Base-by-base conservation (phyloP, 2,113 vertebrate species). In the Ranitomeya variabilis region DNA sequence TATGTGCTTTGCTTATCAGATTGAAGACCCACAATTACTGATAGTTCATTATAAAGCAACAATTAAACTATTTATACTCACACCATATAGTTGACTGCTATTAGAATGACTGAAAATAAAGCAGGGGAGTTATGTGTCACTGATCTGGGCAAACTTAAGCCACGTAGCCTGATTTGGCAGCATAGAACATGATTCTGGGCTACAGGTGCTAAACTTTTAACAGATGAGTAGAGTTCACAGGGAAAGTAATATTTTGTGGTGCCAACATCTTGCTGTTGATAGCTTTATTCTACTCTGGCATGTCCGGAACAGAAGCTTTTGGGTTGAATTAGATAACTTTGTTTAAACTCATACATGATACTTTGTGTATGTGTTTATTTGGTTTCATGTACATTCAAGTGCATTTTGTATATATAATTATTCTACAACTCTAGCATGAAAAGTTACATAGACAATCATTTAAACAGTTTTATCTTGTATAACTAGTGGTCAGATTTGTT, bases 201-300 rank as follows among this genome's bases (percentile, higher is more conserved):
- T 89, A 87, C 84, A 91, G 90, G 90, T 91, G 67, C 88, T 85
- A 90, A 62, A 90, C 82, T 14, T 45, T 90, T 89, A 90, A 90
- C 2, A 54, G 51, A 90, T 84, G 89, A 7, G 19, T 31, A 80
- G 10, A 14, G 86, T 90, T 8, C 73, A 89, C 64, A 88, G 73
- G 90, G 69, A 92, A 92, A 91, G 16, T 3, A 13, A 90, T 8
- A 76, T 59, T 87, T 37, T 74, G 54, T 91, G 79, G 82, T 90
- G 87, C 91, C 91, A 93, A 88, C 37, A 45, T 45, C 86, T 83
- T 81, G 23, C 91, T 89, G 91, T 91, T 91, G 86, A 91, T 89
- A 89, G 87, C 16, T 59, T 91, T 89, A 76, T 90, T 92, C 91
- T 86, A 89, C 89, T 90, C 90, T 91, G 91, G 90, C 89, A 92